Conservation (phyloP, 37 sponge, comb jelly and placozoan species). For the Theonella swinhoei region DNA sequence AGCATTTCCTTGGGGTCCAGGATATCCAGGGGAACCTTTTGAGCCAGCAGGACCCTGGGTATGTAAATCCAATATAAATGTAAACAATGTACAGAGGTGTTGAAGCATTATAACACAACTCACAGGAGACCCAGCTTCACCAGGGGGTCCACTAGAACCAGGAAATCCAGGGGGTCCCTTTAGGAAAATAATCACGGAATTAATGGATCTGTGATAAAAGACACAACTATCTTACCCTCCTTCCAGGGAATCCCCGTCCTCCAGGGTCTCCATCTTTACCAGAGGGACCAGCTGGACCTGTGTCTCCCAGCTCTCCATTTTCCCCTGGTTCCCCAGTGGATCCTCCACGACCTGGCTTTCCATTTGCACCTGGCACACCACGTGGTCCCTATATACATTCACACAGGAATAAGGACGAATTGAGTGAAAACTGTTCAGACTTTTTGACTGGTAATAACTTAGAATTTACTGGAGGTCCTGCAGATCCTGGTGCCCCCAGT, state of each 20-base stretch:
- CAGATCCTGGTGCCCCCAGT: conserved; percentile 51
- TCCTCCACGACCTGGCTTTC: conserved; percentile 5
- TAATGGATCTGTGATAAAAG: neutral
- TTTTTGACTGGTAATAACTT: neutral
- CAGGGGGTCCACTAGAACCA: conserved; percentile 61
- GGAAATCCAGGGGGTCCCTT: conserved; percentile 61
- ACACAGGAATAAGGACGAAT: neutral
- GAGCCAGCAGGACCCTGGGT: conserved; percentile 34
- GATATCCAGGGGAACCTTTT: conserved; percentile 46
- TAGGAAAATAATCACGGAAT: neutral
- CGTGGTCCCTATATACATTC: neutral
- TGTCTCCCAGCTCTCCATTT: conserved; percentile 32
- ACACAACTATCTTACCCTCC: neutral
- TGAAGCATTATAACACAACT: conserved; percentile 4
- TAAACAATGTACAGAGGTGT: neutral
- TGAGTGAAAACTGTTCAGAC: too few species aligned
- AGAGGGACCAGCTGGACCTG: conserved; percentile 4
- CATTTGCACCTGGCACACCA: neutral
- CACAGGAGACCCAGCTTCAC: conserved; percentile 43
- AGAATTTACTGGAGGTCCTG: conserved; percentile 21
- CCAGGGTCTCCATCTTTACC: conserved; percentile 34
- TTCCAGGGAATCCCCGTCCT: conserved; percentile 37
- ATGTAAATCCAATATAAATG: neutral
- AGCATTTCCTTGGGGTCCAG: conserved; percentile 41
- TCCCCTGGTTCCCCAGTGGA: conserved; percentile 38